Percentiles rank a stretch among this genome's conserved stretches.
phyloP scores from a whole-genome alignment of 2,113 vertebrate genomes.

The Aphelocoma coerulescens region DNA sequence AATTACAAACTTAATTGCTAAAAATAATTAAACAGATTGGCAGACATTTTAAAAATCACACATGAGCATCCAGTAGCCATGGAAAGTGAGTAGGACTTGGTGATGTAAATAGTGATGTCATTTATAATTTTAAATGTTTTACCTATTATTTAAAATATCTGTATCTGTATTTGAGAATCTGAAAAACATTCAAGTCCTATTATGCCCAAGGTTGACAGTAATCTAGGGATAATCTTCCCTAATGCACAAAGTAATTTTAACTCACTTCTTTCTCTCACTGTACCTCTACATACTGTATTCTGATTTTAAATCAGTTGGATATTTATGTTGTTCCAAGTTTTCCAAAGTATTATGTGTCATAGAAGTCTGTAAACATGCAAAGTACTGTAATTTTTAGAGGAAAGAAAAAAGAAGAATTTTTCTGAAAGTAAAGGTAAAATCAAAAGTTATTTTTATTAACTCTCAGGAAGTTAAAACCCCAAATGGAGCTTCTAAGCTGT shows the following conservation, averaged over 20 bases:
- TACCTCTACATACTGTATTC: neutral
- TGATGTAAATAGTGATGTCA: neutral
- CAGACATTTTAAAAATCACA: constrained; percentile 26
- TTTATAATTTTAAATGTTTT: neutral
- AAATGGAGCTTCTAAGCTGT: neutral
- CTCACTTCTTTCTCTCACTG: neutral
- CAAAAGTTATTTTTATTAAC: neutral
- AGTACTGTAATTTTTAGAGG: neutral
- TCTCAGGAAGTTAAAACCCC: neutral
- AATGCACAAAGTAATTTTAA: neutral
- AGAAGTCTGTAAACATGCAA: neutral
- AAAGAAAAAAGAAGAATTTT: neutral
- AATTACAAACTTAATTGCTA: constrained; percentile 55
- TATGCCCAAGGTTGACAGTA: neutral
- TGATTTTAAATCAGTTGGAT: neutral
- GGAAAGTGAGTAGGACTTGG: neutral
- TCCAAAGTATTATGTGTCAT: neutral
- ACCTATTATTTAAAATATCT: neutral
- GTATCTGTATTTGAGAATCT: neutral
- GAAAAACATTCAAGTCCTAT: neutral
- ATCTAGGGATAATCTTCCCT: neutral
- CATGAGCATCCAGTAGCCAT: neutral
- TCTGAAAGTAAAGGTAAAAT: neutral
- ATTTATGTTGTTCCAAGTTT: neutral
- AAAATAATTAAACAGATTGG: constrained; percentile 56